Percentiles rank a stretch among this genome's conserved stretches.
phyloP scores from a whole-genome alignment of 1,140 invertebrate genomes.

The Radopholus similis region DNA sequence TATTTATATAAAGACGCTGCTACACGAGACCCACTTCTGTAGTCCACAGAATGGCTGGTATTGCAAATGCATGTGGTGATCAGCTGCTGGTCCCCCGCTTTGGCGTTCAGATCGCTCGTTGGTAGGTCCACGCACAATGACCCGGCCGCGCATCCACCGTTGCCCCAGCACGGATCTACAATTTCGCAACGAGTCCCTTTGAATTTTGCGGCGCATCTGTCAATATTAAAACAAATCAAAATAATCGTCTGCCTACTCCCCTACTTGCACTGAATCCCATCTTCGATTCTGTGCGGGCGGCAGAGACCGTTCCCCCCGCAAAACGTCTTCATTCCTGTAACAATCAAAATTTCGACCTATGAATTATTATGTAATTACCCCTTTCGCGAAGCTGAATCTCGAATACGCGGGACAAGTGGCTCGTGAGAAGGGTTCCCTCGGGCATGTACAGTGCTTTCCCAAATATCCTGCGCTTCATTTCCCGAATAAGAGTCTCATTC shows the following conservation, averaged over 20 bases:
- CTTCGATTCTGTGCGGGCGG: not conserved
- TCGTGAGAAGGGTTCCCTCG: not conserved
- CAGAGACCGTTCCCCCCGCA: constrained; percentile 5
- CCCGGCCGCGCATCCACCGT: constrained; percentile 19
- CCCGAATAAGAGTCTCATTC: not conserved
- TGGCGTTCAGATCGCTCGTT: not conserved
- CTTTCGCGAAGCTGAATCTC: not conserved
- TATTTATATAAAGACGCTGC: not conserved
- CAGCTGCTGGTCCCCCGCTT: not conserved
- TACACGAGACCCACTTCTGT: constrained; percentile 15
- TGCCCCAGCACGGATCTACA: constrained; percentile 16
- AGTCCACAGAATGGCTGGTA: constrained; percentile 22
- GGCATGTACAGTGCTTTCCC: not conserved
- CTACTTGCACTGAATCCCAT: constrained; percentile 10
- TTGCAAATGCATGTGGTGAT: constrained; percentile 31
- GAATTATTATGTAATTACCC: not conserved
- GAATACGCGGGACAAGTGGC: not conserved
- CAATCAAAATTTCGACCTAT: not conserved
- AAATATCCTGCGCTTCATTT: not conserved
- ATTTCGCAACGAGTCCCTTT: constrained; percentile 28
- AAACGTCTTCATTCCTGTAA: constrained; percentile 16
- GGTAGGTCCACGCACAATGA: constrained; percentile 32
- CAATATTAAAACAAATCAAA: not conserved
- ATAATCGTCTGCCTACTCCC: not conserved
- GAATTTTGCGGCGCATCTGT: constrained; percentile 23